phyloP scores from a whole-genome alignment of 2,113 vertebrate species.

The Pterocles orientalis region DNA sequence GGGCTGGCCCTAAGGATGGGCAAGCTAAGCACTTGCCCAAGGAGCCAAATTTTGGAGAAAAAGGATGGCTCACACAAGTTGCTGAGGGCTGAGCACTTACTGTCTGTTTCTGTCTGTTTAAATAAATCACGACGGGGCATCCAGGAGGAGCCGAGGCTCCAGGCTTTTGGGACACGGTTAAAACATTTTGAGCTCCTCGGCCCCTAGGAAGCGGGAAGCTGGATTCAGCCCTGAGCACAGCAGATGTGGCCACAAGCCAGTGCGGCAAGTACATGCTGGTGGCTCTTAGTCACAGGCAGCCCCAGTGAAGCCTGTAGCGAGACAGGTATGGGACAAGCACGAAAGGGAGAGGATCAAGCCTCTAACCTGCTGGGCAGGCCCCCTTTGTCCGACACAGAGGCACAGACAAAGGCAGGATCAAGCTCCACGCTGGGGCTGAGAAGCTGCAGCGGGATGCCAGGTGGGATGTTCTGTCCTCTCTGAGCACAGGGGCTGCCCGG shows the following conservation, averaged over 20 bases:
- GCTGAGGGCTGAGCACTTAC: fast-evolving
- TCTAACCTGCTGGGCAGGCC: background rate
- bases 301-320: fast-evolving
- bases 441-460: background rate
- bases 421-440: fast-evolving
- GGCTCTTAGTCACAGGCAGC: background rate
- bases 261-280: fast-evolving
- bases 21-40: background rate
- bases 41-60: background rate
- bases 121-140: background rate
- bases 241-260: background rate
- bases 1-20: background rate
- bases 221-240: background rate
- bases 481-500: background rate
- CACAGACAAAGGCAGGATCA: background rate
- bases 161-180: background rate
- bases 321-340: background rate
- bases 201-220: background rate
- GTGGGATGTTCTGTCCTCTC: background rate
- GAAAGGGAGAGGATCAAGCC: background rate
- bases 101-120: background rate
- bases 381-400: background rate
- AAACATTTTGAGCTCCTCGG: background rate
- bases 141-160: background rate
- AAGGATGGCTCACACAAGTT: background rate